phyloP scores from a whole-genome alignment of 1,140 invertebrate species.

The Tigriopus japonicus region DNA sequence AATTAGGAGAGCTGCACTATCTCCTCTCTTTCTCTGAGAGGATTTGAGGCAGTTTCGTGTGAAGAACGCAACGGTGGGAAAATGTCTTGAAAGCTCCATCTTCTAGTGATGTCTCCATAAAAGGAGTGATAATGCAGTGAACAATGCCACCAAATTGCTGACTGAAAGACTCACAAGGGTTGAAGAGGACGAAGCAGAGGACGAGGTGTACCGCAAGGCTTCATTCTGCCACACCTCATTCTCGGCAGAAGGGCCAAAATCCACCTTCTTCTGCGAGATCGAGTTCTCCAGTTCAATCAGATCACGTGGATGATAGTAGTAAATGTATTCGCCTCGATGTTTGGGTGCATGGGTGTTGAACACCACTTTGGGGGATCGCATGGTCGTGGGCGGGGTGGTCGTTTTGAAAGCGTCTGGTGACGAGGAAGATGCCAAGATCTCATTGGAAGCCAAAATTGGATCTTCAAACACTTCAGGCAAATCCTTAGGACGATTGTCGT shows the following conservation, averaged over 20 bases:
- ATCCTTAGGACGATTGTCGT: not conserved
- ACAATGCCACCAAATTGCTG: too few species aligned
- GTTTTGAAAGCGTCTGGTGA: not conserved
- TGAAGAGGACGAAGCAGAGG: not conserved
- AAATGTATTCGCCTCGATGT: constrained; percentile 1
- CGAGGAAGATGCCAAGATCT: not conserved
- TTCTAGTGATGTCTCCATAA: too few species aligned
- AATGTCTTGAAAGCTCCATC: too few species aligned
- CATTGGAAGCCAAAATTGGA: not conserved
- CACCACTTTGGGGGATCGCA: not conserved
- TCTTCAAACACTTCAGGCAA: not conserved
- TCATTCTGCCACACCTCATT: constrained; percentile 10
- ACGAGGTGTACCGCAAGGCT: not conserved
- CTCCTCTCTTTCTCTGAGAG: too few species aligned
- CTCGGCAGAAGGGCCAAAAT: not conserved
- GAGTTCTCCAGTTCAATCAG: constrained; percentile 3
- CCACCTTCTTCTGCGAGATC: not conserved
- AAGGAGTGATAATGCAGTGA: too few species aligned
- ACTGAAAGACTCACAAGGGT: too few species aligned
- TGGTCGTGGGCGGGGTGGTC: not conserved
- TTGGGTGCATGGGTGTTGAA: not conserved
- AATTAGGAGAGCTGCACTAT: too few species aligned
- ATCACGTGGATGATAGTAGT: constrained; percentile 10
- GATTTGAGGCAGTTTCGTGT: too few species aligned
- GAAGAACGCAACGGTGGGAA: too few species aligned